phyloP scores from a whole-genome alignment of 1,140 invertebrate genomes.

The Drosophila nannoptera region DNA sequence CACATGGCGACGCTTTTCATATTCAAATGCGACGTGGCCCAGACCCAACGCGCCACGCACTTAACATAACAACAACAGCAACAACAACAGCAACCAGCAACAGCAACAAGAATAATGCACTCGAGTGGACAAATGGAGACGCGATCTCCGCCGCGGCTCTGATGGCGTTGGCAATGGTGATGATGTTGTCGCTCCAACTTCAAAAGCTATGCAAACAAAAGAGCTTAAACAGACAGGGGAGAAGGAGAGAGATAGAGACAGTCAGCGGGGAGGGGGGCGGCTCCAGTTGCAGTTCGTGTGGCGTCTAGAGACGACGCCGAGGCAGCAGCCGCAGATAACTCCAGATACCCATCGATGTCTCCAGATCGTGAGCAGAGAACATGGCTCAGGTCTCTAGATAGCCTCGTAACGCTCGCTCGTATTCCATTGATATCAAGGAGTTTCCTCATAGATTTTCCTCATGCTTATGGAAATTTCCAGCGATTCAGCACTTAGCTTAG shows the following conservation, averaged over 20 bases:
- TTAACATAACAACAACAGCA: slow-evolving; percentile 68
- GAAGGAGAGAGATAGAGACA: not conserved
- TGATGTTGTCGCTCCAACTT: slow-evolving; percentile 75
- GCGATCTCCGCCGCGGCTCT: slow-evolving; percentile 11
- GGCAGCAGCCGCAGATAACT: not conserved
- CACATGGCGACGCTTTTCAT: slow-evolving; percentile 62
- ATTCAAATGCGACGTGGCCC: slow-evolving; percentile 66
- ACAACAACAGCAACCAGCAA: slow-evolving; percentile 13
- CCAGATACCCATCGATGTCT: too few species aligned
- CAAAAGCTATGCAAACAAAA: slow-evolving; percentile 69
- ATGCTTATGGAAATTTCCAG: not conserved
- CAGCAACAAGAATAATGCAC: slow-evolving; percentile 51
- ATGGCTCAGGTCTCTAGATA: too few species aligned
- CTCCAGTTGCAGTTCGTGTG: not conserved
- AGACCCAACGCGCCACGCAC: slow-evolving; percentile 52
- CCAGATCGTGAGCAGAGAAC: too few species aligned
- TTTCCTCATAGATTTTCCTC: not conserved
- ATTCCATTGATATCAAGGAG: not conserved
- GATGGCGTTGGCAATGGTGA: slow-evolving; percentile 42
- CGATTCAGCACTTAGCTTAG: not conserved
- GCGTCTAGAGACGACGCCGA: slow-evolving; percentile 11
- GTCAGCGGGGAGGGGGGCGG: not conserved
- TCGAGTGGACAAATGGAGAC: slow-evolving; percentile 45
- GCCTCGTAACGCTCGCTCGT: too few species aligned
- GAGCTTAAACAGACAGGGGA: slow-evolving; percentile 18